phyloP scores from a whole-genome alignment of 2,113 vertebrate genomes.

The Brevimyrus niger region DNA sequence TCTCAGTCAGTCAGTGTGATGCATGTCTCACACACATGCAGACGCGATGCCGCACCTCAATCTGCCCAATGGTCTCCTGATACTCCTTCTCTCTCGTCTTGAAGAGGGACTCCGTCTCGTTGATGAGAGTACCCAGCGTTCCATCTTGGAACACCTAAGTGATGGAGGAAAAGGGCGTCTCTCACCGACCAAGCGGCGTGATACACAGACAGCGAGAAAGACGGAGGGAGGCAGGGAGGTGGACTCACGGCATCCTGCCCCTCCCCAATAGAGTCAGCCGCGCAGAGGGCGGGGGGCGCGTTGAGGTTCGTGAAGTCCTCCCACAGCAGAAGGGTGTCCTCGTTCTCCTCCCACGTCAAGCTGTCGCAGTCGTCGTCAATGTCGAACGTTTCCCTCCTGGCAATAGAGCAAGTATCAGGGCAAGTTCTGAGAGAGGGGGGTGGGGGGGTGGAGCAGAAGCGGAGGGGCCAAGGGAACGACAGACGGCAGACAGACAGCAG shows the following conservation, averaged over 20 bases:
- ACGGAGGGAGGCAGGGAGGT: conserved; percentile 6
- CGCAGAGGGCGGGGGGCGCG: conserved; percentile 46
- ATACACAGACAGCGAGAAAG: neutral
- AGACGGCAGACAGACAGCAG: conserved; percentile 25
- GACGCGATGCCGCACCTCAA: conserved; percentile 69
- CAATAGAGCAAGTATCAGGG: conserved; percentile 57
- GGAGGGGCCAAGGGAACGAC: neutral
- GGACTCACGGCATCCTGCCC: conserved; percentile 57
- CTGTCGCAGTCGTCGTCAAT: conserved; percentile 94
- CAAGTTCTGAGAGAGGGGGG: conserved; percentile 43
- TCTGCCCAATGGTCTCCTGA: conserved; percentile 92
- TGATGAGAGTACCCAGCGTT: conserved; percentile 87
- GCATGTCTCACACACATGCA: neutral
- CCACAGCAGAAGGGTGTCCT: conserved; percentile 90
- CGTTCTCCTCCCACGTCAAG: conserved; percentile 94
- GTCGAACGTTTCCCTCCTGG: conserved; percentile 86
- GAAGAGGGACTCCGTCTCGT: conserved; percentile 91
- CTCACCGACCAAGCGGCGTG: neutral
- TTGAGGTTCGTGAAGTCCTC: conserved; percentile 97
- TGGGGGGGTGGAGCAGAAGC: neutral
- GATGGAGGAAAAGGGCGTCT: neutral
- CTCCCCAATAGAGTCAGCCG: conserved; percentile 53
- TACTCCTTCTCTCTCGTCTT: conserved; percentile 94
- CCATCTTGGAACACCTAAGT: conserved; percentile 71
- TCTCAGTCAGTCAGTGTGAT: neutral